Conservation (phyloP, 2,797 vertebrate species). For the Carduelis carduelis region DNA sequence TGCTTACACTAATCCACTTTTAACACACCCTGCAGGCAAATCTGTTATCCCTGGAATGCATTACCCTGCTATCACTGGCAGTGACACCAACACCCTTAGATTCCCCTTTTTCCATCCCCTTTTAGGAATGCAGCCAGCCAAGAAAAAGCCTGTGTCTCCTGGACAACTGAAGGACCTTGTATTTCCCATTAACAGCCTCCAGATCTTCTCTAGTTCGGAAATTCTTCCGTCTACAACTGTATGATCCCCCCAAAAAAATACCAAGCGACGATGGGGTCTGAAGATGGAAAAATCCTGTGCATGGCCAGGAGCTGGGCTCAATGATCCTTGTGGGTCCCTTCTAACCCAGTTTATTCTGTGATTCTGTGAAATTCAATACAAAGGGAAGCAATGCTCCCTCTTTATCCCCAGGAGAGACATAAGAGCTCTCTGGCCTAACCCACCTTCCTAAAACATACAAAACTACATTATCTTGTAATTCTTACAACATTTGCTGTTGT, state of each 20-base stretch:
- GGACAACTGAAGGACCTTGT: background rate
- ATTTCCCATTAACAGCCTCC: background rate
- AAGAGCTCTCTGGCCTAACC: background rate
- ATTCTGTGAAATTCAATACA: background rate
- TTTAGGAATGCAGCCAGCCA: fast-evolving
- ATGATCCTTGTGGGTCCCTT: background rate
- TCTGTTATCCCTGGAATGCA: background rate
- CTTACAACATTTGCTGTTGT: background rate
- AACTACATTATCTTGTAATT: background rate
- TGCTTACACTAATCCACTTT: background rate
- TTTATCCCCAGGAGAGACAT: background rate
- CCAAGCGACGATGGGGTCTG: background rate
- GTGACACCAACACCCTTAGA: background rate
- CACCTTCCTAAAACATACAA: background rate
- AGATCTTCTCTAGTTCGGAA: background rate
- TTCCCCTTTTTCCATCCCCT: fast-evolving
- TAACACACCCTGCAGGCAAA: background rate
- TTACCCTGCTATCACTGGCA: background rate
- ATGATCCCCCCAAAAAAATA: background rate
- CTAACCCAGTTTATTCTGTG: background rate
- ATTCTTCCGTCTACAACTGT: background rate
- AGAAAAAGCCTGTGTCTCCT: background rate
- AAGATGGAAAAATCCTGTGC: background rate
- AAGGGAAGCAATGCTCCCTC: background rate
- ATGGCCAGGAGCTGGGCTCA: fast-evolving